These are phyloP conservation scores for Ceriagrion tenellum DNA, from an alignment of 2,888 invertebrate species.

Conservation along the genomic window DNA sequence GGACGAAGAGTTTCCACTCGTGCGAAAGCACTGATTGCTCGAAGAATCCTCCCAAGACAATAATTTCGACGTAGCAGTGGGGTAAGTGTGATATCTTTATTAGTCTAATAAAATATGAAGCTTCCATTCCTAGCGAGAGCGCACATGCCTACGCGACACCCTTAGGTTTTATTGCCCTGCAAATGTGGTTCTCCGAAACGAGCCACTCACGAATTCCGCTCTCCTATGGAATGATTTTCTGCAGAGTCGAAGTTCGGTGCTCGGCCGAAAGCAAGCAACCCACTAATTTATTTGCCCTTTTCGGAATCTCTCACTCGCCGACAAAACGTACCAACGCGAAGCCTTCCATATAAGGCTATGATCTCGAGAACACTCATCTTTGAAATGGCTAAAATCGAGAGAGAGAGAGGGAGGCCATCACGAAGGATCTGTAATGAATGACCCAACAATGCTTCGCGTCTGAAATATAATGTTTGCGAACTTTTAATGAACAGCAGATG, in stretches of 20 bases:
- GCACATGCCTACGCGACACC: background rate
- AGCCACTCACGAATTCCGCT: background rate
- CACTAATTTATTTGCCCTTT: slow-evolving; percentile 16
- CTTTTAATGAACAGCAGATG: background rate
- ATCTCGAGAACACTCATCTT: background rate
- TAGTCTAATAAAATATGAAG: too few species aligned
- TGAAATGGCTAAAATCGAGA: background rate
- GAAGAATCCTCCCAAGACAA: background rate
- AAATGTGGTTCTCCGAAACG: background rate
- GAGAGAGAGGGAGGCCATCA: background rate
- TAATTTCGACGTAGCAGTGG: background rate
- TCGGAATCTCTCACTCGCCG: background rate
- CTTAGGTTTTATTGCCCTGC: background rate
- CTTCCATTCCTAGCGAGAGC: background rate
- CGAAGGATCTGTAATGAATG: background rate
- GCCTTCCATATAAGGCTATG: background rate
- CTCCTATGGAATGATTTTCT: background rate
- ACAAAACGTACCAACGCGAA: background rate
- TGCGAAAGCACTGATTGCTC: background rate
- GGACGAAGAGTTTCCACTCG: background rate
- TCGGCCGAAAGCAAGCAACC: background rate
- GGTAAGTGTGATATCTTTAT: too few species aligned
- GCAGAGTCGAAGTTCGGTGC: background rate
- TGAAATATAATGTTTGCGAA: background rate
- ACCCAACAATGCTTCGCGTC: background rate